These are phyloP conservation scores for Drosophila melanica DNA, from an alignment of 1,140 invertebrate genomes.

Conservation along the genomic window DNA sequence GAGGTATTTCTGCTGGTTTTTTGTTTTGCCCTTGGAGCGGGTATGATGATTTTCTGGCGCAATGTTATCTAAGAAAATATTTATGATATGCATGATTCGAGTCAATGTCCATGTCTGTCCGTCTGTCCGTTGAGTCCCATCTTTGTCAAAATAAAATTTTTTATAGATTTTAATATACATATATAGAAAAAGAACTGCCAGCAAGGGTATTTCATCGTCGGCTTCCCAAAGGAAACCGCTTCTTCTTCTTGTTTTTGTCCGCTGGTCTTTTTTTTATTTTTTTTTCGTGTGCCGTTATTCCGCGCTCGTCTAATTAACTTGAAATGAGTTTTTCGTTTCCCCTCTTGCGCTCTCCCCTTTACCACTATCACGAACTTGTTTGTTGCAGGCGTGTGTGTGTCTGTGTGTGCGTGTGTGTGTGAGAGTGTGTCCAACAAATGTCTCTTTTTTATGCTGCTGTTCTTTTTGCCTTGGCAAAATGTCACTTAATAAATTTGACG, in stretches of 20 bases:
- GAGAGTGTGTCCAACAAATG: conserved; percentile 60
- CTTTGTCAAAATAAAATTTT: too few species aligned
- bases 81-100: too few species aligned
- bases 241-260: conserved; percentile 5
- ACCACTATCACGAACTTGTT: not conserved
- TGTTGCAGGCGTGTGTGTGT: not conserved
- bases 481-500: conserved; percentile 82
- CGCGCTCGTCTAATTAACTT: conserved; percentile 62
- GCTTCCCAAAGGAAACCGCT: not conserved
- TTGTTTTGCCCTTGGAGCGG: too few species aligned
- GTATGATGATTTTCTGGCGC: too few species aligned
- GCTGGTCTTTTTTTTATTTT: conserved; percentile 8
- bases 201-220: too few species aligned
- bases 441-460: conserved; percentile 38
- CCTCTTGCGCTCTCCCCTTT: not conserved
- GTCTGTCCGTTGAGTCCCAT: too few species aligned
- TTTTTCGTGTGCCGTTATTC: conserved; percentile 6
- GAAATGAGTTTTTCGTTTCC: conserved; percentile 52
- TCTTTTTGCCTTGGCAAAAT: conserved; percentile 65
- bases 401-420: conserved; percentile 12
- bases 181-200: not conserved
- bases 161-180: not conserved
- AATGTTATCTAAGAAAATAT: too few species aligned
- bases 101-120: too few species aligned
- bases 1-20: too few species aligned